Base-by-base conservation (phyloP, 1,140 invertebrate species). In the Myzus persicae region DNA sequence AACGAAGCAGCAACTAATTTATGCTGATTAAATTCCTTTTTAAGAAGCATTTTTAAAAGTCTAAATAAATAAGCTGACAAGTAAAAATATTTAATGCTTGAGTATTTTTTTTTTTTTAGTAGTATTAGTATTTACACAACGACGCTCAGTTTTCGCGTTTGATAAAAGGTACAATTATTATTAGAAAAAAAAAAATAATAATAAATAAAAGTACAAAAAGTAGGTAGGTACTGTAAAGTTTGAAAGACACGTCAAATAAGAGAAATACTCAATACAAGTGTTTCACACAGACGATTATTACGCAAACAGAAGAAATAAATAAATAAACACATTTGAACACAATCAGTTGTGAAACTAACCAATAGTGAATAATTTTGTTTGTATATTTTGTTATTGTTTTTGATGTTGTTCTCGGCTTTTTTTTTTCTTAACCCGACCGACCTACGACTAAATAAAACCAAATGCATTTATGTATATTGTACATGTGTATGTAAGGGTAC, bases 331-430 rank as follows among this genome's bases (percentile, higher is more conserved):
- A n/a, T 89, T 89, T 36, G 46, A 51, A 38, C 87, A 36, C 31
- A 89, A 89, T 89, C 87, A 89, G 46, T 51, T 36, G 87, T 48
- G 87, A 89, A 22, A n/a, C 87, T 36, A 51, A 89, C 87, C 87
- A 48, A 51, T 48, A 51, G 87, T 89, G 87, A 89, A 89, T 89
- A 51, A 89, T 89, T 87, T 46, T 87, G 46, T 89, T 89, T 89
- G 46, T 22, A 51, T 51, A 26, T 40, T 24, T 84, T 36, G 46
- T 48, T 36, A 36, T 48, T 36, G 46, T 89, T n/a, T 48, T 87
- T 44, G 42, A 76, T 76, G 59, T 67, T n/a, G 11, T 76, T 14
- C 11, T n/a, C 14, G 14, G 20, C 14, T 8, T 89, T 48, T 88
- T n/a, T 87, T 88, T 85, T 44, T 31, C 46, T 85, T 85, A 42